Base-by-base conservation (phyloP, 2,113 vertebrate species). In the Pterocles gutturalis region DNA sequence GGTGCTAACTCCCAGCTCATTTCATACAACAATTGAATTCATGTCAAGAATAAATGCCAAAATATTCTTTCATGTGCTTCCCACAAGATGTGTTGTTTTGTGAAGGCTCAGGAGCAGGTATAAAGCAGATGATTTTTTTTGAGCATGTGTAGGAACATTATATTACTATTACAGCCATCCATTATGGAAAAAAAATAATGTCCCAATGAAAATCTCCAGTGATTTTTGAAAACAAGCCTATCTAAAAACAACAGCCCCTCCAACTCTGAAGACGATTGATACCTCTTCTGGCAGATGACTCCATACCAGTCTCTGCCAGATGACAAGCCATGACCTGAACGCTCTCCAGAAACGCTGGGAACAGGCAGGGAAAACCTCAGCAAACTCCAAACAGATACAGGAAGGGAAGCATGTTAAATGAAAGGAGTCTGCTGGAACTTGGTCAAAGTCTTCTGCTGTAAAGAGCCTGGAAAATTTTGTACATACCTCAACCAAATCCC, bases 381-480 rank as follows among this genome's bases (percentile, higher is more conserved):
- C 33, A 87, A 91, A 87, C 34, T 84, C 51, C 24, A 77, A 78
- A 34, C 55, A 81, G 29, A 38, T 60, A 64, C 28, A 75, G 60
- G 53, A 91, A 45, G 15, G 58, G 28, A 77, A 92, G 51, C 0
- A 46, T 54, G 76, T 85, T 58, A 62, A 87, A 43, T 0, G 5
- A 73, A 82, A 21, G 11, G 46, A 93, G 36, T 51, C 71, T 65
- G 48, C 0, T 15, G 86, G 69, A 83, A 66, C 22, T 89, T 78
- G 45, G 22, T 92, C 79, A 87, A 86, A 95, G 51, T 41, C 26
- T 88, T 77, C 65, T 95, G 46, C 16, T 90, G 34, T 66, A 84
- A 88, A 77, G 8, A 83, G 29, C 41, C 55, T 71, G 83, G 83
- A 95, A 95, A 88, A 88, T 77, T 46, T 86, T 90, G 76, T 90